Evolutionary conservation across 2,888 invertebrate species (phyloP), one percentile per base, ranked within the genome.

Genomic region (Microplitis manilae): DNA sequence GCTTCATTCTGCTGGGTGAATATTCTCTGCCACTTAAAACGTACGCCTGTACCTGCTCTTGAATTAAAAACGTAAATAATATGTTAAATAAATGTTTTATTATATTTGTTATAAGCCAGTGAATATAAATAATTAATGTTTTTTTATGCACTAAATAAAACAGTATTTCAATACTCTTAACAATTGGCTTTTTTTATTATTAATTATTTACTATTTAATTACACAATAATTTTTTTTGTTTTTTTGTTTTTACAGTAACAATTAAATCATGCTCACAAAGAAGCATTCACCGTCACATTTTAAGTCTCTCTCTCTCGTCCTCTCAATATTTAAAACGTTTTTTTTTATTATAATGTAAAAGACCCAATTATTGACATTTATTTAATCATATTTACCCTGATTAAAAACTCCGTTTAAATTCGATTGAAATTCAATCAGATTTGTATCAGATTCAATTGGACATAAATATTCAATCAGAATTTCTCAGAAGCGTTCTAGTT

Each of bases 1-100:
- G 95, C 94, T 70, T 94, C 96, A 0, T 95, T 96, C 84, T 88
- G 94, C 38, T 97, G 96, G 96, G 94, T 96, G 77, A 96, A 96
- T 86, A 94, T 96, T 75, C 90, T 97, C 38, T 96, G 96, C 86
- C 95, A 94, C 89, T 93, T 96, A 79, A 96, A 96, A 77, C 83
- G 84, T 71, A 68, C 73, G 40, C 73, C 70, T n/a, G 5, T 64
- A 20, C 64, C 39, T 20, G 59, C 38, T 38, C 20, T 68, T 62
- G 38, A 30, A 62, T 68, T 9, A 17, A 30, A 61, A 30, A 61
- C 15, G 77, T 15, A 17, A 72, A 76, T 20, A 68, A 78, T 30
- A 9, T 68, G 38, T 15, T 65, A 39, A 9, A 68, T 50, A 61
- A 41, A n/a, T 6, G n/a, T 15, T 50, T 40, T 62, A 15, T n/a